Conservation (phyloP, 2,113 vertebrate genomes). For the Rhombomys opimus region DNA sequence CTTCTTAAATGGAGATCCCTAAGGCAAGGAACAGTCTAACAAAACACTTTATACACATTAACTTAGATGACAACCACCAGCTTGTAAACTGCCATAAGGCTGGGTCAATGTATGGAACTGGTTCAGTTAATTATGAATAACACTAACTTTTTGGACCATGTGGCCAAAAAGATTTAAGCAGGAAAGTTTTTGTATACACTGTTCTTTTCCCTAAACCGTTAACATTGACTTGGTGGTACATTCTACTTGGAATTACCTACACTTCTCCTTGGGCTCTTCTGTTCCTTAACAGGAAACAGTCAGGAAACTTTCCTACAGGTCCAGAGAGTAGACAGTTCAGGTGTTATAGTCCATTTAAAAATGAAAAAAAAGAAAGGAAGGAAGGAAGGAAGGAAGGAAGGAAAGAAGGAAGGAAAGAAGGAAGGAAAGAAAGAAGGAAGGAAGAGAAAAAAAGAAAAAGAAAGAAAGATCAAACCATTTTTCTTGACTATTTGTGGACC, state of each 20-base stretch:
- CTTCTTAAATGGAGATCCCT: neutral
- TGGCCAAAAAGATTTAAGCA: neutral
- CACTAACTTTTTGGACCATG: neutral
- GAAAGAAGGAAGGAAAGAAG: neutral
- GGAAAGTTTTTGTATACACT: neutral
- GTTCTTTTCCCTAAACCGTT: neutral
- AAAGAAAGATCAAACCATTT: neutral
- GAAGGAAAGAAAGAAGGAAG: neutral
- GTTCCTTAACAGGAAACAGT: neutral
- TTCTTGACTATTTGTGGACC: neutral
- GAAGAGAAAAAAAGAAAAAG: neutral
- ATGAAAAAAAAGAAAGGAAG: neutral
- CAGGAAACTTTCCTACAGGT: neutral
- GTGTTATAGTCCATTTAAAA: conserved; percentile 1
- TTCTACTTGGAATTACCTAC: neutral
- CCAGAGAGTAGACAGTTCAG: neutral
- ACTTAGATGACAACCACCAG: neutral
- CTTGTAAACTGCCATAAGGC: neutral
- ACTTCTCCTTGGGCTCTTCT: neutral
- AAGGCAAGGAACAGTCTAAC: neutral
- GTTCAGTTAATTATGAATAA: conserved; percentile 17
- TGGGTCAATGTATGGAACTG: neutral
- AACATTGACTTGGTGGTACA: neutral
- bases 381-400: neutral
- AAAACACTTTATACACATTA: neutral